A percentile compares a stretch with the other conserved stretches of the same genome.
Conservation (phyloP, 2,113 vertebrate genomes). For the Stercorarius parasiticus region DNA sequence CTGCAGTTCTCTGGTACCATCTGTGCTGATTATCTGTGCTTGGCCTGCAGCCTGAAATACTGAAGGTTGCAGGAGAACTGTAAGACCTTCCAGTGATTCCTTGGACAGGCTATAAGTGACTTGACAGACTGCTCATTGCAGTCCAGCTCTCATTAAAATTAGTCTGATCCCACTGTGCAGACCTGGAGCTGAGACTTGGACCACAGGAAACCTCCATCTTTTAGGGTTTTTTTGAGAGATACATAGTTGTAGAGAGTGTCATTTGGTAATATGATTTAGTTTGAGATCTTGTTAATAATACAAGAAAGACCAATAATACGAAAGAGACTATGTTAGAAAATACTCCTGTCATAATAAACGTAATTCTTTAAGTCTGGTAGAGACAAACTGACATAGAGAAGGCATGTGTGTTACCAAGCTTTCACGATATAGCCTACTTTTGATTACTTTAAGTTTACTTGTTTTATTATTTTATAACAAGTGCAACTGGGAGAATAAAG, state of each 20-base stretch:
- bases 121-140: slow-evolving; percentile 5
- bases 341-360: background rate
- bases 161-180: background rate
- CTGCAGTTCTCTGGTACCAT: slow-evolving; percentile 55
- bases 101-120: slow-evolving; percentile 14
- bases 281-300: background rate
- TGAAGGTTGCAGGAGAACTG: slow-evolving; percentile 30
- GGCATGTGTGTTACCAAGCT: background rate
- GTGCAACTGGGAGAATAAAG: background rate
- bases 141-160: slow-evolving; percentile 45
- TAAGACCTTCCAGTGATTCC: slow-evolving; percentile 35
- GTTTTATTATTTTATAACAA: background rate
- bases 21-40: slow-evolving; percentile 49
- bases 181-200: background rate
- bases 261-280: background rate
- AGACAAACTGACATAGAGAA: background rate
- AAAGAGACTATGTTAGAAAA: background rate
- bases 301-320: background rate
- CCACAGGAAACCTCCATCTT: background rate
- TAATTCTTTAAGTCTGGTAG: background rate
- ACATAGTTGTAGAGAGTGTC: background rate
- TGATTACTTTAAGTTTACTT: background rate
- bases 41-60: slow-evolving; percentile 51
- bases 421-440: background rate
- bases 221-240: background rate